Percentiles rank a stretch among this genome's conserved stretches.
phyloP scores from a whole-genome alignment of 2,888 invertebrate genomes.

The Acanthopleura granulata region DNA sequence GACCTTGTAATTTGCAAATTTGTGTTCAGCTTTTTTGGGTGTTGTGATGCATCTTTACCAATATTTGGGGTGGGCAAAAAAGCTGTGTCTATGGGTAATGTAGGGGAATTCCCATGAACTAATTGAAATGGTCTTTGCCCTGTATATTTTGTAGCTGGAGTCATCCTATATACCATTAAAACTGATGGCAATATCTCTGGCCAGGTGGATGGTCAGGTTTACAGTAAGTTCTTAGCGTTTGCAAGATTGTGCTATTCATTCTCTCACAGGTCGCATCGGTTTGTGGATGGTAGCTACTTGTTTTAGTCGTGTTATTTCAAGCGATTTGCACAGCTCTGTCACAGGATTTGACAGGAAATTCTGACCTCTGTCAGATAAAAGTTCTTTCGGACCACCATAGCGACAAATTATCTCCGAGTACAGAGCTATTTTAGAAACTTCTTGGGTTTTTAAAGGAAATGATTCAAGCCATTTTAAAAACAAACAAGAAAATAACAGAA shows the following conservation, averaged over 20 bases:
- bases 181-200: constrained; percentile 4
- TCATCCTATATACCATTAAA: constrained; percentile 12
- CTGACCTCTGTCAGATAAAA: constrained; percentile 11
- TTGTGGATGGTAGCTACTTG: constrained; percentile 11
- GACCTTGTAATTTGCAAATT: constrained; percentile 1
- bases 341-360: constrained; percentile 1
- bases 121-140: background rate
- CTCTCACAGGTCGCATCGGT: constrained; percentile 5
- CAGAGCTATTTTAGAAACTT: background rate
- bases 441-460: background rate
- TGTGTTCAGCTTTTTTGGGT: background rate
- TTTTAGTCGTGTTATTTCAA: constrained; percentile 6
- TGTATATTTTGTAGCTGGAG: background rate
- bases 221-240: background rate
- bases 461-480: constrained; percentile 10
- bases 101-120: background rate
- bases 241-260: constrained; percentile 13
- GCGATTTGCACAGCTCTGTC: background rate
- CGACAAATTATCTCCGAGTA: background rate
- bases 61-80: background rate
- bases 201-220: constrained; percentile 4
- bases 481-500: background rate
- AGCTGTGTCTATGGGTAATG: background rate
- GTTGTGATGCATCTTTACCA: background rate
- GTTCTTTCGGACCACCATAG: constrained; percentile 3